phyloP scores from a whole-genome alignment of 2,113 vertebrate genomes.

The Lichenostomus cassidix region DNA sequence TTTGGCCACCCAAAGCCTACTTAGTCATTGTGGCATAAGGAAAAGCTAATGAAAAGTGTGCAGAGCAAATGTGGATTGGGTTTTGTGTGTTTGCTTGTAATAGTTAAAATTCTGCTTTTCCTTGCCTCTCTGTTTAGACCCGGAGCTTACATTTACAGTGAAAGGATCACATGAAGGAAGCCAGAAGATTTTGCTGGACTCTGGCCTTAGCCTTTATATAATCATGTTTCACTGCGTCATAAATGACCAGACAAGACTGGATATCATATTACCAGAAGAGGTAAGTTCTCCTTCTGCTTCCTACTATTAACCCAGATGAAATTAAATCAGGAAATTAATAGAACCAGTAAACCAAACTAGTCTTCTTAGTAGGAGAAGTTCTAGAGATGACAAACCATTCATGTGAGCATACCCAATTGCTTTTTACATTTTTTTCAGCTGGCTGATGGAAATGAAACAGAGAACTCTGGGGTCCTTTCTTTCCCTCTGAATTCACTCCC shows the following conservation, averaged over 20 bases:
- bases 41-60: background rate
- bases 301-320: background rate
- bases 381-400: background rate
- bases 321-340: background rate
- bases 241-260: constrained; percentile 72
- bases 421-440: constrained; percentile 13
- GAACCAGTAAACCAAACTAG: background rate
- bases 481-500: constrained; percentile 61
- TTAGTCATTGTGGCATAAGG: background rate
- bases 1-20: background rate
- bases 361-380: background rate
- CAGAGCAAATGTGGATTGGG: background rate
- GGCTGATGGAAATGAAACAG: background rate
- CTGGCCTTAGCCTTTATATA: background rate
- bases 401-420: background rate
- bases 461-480: background rate
- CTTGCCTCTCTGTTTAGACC: constrained; percentile 27
- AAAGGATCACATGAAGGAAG: constrained; percentile 77
- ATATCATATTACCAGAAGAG: constrained; percentile 36
- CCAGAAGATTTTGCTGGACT: constrained; percentile 32
- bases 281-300: background rate
- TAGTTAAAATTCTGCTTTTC: background rate
- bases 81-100: background rate
- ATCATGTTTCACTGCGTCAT: constrained; percentile 76
- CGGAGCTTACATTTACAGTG: constrained; percentile 72